phyloP scores from a whole-genome alignment of 1,140 invertebrate genomes.

The Drosophila simulans region DNA sequence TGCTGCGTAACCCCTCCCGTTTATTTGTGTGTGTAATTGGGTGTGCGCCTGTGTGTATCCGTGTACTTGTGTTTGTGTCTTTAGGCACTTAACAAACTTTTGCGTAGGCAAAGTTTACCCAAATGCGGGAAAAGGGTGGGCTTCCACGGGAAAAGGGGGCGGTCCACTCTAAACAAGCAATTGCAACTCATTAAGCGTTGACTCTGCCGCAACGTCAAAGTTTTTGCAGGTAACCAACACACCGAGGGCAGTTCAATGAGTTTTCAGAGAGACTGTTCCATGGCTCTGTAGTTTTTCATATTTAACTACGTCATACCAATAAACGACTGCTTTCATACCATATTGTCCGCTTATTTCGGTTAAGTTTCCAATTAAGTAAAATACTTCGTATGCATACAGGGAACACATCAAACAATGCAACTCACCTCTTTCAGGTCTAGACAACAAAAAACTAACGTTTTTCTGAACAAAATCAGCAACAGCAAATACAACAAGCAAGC shows the following conservation, averaged over 20 bases:
- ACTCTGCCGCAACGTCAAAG: constrained; percentile 64
- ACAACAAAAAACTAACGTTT: constrained; percentile 33
- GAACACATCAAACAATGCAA: neutral
- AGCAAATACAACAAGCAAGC: constrained; percentile 47
- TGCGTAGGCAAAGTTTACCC: constrained; percentile 64
- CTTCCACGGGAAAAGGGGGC: neutral
- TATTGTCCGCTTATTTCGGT: neutral
- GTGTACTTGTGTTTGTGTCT: constrained; percentile 42
- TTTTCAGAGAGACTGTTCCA: neutral
- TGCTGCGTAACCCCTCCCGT: constrained; percentile 42
- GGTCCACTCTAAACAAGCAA: constrained; percentile 68
- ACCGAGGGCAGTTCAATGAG: constrained; percentile 6
- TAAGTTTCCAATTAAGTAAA: neutral
- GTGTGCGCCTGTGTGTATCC: constrained; percentile 2
- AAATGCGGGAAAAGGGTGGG: constrained; percentile 8
- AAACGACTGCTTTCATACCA: neutral
- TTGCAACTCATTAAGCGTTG: constrained; percentile 78
- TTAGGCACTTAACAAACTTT: constrained; percentile 73
- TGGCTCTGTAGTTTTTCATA: too few species aligned
- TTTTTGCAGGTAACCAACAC: constrained; percentile 53
- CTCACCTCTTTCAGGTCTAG: constrained; percentile 9
- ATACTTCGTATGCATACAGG: too few species aligned
- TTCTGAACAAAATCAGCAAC: constrained; percentile 30
- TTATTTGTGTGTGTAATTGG: constrained; percentile 7
- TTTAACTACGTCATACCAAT: neutral